These are phyloP conservation scores for Nephrocerus scutellatus DNA, from an alignment of 2,888 invertebrate species.

Conservation along the genomic window DNA sequence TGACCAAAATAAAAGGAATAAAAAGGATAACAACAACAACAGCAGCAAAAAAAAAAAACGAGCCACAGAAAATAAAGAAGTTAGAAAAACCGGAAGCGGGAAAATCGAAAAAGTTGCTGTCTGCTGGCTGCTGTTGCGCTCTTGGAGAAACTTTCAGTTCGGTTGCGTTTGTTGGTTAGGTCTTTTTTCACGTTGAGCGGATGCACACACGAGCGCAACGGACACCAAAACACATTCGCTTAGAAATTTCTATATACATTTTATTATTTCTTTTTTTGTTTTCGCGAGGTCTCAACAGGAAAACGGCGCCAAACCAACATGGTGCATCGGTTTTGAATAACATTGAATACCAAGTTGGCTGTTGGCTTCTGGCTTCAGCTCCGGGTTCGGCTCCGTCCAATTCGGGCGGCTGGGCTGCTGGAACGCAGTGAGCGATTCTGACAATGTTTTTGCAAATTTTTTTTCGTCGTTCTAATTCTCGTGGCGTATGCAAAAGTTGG, in stretches of 20 bases:
- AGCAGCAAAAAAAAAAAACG: slow-evolving; percentile 13
- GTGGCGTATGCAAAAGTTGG: too few relatives aligned
- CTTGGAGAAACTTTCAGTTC: slow-evolving; percentile 2
- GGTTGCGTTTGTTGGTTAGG: slow-evolving; percentile 8
- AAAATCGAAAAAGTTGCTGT: slow-evolving; percentile 3
- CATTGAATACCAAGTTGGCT: too few relatives aligned
- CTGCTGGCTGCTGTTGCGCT: slow-evolving; percentile 13
- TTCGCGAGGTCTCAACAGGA: slow-evolving; percentile 2
- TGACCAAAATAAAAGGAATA: slow-evolving; percentile 3
- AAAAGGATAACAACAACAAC: slow-evolving; percentile 11
- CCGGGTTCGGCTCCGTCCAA: too few relatives aligned
- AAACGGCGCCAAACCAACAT: slow-evolving; percentile 20
- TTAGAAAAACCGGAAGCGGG: slow-evolving; percentile 12
- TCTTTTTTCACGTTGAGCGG: slow-evolving; percentile 16
- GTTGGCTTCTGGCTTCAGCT: too few relatives aligned
- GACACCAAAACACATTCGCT: slow-evolving; percentile 15
- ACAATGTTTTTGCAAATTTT: too few relatives aligned
- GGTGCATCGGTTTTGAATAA: slow-evolving; percentile 21
- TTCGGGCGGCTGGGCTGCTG: too few relatives aligned
- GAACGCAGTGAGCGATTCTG: too few relatives aligned
- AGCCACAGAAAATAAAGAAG: slow-evolving; percentile 17
- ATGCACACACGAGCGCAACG: slow-evolving; percentile 18
- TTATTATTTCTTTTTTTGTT: slow-evolving; percentile 2
- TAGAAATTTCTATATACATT: slow-evolving; percentile 15
- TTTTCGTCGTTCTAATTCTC: too few relatives aligned